Evolutionary conservation across 2,888 invertebrate genomes (phyloP).

Genomic region (Drosophila yooni): DNA sequence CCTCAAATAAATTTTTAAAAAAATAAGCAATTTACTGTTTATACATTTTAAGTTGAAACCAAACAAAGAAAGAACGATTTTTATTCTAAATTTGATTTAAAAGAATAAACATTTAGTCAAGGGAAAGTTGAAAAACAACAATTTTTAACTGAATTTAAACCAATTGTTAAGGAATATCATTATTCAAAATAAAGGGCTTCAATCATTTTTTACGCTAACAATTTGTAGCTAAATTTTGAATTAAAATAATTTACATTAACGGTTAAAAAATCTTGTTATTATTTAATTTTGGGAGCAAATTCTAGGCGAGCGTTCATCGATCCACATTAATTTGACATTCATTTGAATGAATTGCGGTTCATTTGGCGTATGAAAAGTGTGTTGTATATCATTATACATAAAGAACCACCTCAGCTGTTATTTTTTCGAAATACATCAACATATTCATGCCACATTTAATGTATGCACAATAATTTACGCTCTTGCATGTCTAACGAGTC

Average conservation of each 20-base stretch:
- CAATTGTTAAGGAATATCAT: neutral
- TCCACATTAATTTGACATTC: constrained; percentile 12
- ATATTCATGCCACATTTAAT: constrained; percentile 29
- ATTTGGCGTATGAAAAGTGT: constrained; percentile 5
- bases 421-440: constrained; percentile 2
- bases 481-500: constrained; percentile 32
- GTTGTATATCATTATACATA: constrained; percentile 15
- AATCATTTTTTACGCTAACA: neutral
- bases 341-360: constrained; percentile 7
- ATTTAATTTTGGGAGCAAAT: neutral
- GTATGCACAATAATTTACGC: constrained; percentile 44
- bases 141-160: neutral
- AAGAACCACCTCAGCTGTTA: neutral
- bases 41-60: neutral
- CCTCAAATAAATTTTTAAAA: too few species aligned
- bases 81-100: neutral
- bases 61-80: neutral
- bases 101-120: neutral
- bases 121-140: too few species aligned
- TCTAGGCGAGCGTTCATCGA: neutral
- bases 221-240: neutral
- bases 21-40: too few species aligned
- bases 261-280: neutral
- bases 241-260: neutral
- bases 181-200: neutral